Conservation (phyloP, 2,797 vertebrate genomes). For the Cossypha caffra region DNA sequence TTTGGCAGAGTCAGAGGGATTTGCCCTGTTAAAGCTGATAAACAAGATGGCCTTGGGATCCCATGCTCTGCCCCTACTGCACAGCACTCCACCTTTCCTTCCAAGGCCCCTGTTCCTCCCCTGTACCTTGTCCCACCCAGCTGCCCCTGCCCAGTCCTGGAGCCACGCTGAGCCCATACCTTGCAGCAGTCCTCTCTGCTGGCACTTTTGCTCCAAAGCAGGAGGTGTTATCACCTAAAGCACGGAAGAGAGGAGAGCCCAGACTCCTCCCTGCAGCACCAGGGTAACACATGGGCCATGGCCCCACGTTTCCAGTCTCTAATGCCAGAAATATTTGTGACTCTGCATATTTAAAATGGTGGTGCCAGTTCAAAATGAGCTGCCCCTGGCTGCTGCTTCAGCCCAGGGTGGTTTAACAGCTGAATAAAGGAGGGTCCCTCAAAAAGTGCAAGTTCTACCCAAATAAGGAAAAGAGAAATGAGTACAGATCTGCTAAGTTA, state of each 20-base stretch:
- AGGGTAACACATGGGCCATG: neutral
- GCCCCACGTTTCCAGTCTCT: neutral
- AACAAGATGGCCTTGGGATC: neutral
- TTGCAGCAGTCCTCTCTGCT: neutral
- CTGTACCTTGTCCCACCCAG: neutral
- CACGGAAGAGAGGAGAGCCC: neutral
- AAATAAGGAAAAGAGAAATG: constrained; percentile 4
- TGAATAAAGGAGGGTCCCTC: neutral
- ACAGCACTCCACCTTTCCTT: neutral
- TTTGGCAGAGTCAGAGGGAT: neutral
- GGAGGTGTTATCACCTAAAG: neutral
- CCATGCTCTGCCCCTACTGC: neutral
- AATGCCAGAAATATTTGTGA: neutral
- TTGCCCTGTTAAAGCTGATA: neutral
- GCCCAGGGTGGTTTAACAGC: neutral
- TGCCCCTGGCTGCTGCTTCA: neutral
- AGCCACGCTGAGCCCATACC: neutral
- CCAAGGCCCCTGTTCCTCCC: neutral
- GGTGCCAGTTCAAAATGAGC: neutral
- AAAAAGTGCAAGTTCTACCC: neutral
- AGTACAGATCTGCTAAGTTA: neutral
- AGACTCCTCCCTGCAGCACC: constrained; percentile 28
- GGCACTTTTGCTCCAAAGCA: neutral
- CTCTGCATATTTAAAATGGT: neutral
- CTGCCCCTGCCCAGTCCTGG: neutral